phyloP scores from a whole-genome alignment of 37 sponge, comb jelly and placozoan species.

The Haliclona indistincta region DNA sequence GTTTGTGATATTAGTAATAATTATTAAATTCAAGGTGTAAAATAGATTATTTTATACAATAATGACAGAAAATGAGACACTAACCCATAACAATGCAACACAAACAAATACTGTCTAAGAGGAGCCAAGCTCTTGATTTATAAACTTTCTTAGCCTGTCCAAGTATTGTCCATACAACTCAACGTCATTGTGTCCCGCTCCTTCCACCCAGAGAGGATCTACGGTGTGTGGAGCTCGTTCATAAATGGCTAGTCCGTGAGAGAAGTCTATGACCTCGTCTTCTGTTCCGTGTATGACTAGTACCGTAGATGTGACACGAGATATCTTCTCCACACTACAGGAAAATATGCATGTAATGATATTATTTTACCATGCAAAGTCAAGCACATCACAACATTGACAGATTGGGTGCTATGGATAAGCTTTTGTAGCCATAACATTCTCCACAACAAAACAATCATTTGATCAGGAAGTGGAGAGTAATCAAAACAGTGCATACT shows the following conservation, averaged over 20 bases:
- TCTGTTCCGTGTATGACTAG: slow-evolving; percentile 99
- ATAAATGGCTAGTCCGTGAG: slow-evolving; percentile 92
- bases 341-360: background rate
- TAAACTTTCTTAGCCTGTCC: slow-evolving; percentile 88
- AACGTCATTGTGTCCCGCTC: slow-evolving; percentile 99
- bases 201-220: slow-evolving; percentile 99
- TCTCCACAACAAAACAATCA: background rate
- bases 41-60: no score
- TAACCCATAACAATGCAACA: no score
- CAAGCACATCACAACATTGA: background rate
- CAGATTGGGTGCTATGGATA: background rate
- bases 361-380: background rate
- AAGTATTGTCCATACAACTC: slow-evolving; percentile 94
- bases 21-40: no score
- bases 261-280: slow-evolving; percentile 98
- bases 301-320: slow-evolving; percentile 76
- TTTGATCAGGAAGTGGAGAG: background rate
- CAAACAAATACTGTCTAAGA: slow-evolving; percentile 17
- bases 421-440: background rate
- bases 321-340: slow-evolving; percentile 84
- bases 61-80: no score
- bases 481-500: background rate
- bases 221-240: slow-evolving; percentile 93
- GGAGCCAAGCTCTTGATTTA: slow-evolving; percentile 74
- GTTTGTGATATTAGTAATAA: no score